Evolutionary conservation across 2,888 invertebrate species (phyloP).

Genomic region (Drosophila eohydei): DNA sequence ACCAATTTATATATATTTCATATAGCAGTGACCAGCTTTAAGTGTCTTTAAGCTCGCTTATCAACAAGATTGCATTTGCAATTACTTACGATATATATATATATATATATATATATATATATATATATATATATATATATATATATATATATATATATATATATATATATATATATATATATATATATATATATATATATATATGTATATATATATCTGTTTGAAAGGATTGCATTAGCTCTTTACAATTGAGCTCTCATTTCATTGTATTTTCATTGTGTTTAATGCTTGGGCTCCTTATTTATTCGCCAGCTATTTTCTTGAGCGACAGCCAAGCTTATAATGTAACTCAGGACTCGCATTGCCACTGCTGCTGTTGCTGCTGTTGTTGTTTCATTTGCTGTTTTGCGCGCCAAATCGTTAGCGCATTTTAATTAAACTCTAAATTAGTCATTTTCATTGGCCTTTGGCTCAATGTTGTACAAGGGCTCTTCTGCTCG

Average conservation of each 20-base stretch:
- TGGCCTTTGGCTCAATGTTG: constrained; percentile 70
- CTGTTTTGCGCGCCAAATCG: constrained; percentile 62
- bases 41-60: constrained; percentile 22
- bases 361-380: constrained; percentile 17
- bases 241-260: constrained; percentile 22
- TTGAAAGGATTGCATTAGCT: constrained; percentile 37
- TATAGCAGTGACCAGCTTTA: background rate
- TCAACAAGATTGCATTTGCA: constrained; percentile 61
- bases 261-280: constrained; percentile 34
- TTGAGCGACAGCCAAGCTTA: constrained; percentile 67
- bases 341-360: constrained; percentile 39
- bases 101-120: constrained; percentile 5
- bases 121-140: constrained; percentile 28
- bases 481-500: constrained; percentile 39
- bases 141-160: background rate
- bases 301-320: constrained; percentile 61
- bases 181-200: background rate
- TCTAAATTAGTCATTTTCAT: constrained; percentile 79
- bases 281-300: constrained; percentile 44
- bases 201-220: constrained; percentile 14
- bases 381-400: constrained; percentile 23
- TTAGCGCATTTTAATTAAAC: constrained; percentile 79
- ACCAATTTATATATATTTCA: background rate
- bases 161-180: background rate
- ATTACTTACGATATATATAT: constrained; percentile 51